A percentile compares a stretch with the other conserved stretches of the same genome.
Conservation (phyloP, 2,888 invertebrate genomes). For the Aporophyla nigra region DNA sequence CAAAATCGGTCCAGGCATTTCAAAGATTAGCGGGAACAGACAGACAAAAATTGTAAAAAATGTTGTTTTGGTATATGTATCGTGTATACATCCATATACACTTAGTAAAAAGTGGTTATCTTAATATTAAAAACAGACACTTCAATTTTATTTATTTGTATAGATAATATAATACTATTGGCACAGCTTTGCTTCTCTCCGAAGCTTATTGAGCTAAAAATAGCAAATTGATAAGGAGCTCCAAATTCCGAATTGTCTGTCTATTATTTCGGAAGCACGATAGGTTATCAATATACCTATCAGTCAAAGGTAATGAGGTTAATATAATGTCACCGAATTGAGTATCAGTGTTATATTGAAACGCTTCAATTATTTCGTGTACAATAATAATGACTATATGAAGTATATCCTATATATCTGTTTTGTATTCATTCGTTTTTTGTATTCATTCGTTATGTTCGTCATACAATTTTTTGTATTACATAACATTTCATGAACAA, state of each 20-base stretch:
- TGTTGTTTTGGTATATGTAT: no score
- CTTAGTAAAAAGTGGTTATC: no score
- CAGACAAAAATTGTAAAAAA: no score
- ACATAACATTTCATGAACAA: background rate
- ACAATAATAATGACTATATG: background rate
- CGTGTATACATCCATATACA: no score
- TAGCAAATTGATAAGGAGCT: slow-evolving; percentile 19
- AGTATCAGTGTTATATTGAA: background rate
- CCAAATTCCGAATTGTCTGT: slow-evolving; percentile 1
- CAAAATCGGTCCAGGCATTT: no score
- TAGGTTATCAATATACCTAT: slow-evolving; percentile 18
- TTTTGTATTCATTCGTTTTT: background rate
- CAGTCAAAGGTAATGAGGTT: slow-evolving; percentile 12
- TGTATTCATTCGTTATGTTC: background rate
- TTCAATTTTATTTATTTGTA: no score
- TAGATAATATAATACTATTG: no score
- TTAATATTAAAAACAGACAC: no score
- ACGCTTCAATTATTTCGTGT: background rate
- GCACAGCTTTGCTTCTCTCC: no score
- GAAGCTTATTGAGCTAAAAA: slow-evolving; percentile 27
- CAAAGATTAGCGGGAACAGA: no score
- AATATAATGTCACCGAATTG: background rate
- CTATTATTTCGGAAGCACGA: slow-evolving; percentile 16
- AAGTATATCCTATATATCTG: background rate
- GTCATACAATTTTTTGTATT: background rate